phyloP scores from a whole-genome alignment of 1,140 invertebrate species.

The Oedothorax gibbosus region DNA sequence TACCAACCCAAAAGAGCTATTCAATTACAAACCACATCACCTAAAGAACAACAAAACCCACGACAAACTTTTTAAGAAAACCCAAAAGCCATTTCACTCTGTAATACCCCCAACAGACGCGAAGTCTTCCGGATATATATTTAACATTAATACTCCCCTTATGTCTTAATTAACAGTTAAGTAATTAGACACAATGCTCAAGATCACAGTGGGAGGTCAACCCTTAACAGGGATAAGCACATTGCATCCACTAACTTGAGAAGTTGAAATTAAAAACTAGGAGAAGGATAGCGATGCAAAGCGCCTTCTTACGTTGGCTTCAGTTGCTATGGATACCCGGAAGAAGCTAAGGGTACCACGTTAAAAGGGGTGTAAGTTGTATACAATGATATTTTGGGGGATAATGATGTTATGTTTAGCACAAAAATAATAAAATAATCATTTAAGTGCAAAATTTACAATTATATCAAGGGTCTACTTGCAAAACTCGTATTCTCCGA shows the following conservation, averaged over 20 bases:
- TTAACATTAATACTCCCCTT: constrained; percentile 41
- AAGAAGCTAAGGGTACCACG: too few relatives aligned
- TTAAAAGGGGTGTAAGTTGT: too few relatives aligned
- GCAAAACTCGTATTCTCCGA: too few relatives aligned
- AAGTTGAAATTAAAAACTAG: constrained; percentile 54
- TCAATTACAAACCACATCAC: too few relatives aligned
- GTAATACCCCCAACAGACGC: background rate
- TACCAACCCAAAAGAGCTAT: too few relatives aligned
- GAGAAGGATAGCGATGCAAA: constrained; percentile 33
- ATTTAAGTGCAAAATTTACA: too few relatives aligned
- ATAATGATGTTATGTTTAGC: too few relatives aligned
- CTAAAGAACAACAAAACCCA: too few relatives aligned
- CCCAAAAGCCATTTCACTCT: background rate
- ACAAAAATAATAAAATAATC: too few relatives aligned
- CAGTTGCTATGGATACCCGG: constrained; percentile 9
- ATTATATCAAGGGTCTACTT: too few relatives aligned
- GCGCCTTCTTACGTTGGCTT: background rate
- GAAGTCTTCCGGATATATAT: constrained; percentile 36
- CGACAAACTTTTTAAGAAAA: too few relatives aligned
- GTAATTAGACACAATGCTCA: constrained; percentile 55
- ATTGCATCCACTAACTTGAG: background rate
- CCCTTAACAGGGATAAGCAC: constrained; percentile 13
- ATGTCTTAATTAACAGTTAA: constrained; percentile 57
- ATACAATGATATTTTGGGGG: too few relatives aligned
- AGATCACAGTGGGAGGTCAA: constrained; percentile 29